Percentiles rank a stretch among this genome's conserved stretches.
Conservation (phyloP, 2,113 vertebrate species). For the Semicossyphus pulcher region DNA sequence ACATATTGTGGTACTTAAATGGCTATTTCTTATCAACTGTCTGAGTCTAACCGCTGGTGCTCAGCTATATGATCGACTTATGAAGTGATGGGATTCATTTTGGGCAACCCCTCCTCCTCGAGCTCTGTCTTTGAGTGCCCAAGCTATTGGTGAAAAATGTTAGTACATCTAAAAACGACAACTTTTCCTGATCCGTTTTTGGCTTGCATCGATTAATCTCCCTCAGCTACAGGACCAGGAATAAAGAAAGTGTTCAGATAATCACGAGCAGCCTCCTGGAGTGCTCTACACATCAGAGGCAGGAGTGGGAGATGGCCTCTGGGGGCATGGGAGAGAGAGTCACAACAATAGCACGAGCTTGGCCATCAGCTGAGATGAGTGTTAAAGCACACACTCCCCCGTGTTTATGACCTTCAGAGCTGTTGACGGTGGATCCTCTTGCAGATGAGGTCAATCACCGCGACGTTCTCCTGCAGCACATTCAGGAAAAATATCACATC, state of each 20-base stretch:
- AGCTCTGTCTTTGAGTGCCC: not conserved
- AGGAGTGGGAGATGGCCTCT: not conserved
- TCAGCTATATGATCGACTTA: not conserved
- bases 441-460: conserved; percentile 42
- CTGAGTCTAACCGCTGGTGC: too few relatives aligned
- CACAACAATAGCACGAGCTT: not conserved
- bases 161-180: not conserved
- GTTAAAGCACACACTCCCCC: conserved; percentile 3
- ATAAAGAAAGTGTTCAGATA: conserved; percentile 22
- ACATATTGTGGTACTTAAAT: too few relatives aligned
- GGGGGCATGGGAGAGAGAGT: not conserved
- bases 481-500: conserved; percentile 4
- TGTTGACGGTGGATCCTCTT: not conserved
- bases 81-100: too few relatives aligned
- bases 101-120: not conserved
- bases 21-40: too few relatives aligned
- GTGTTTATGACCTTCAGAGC: conserved; percentile 20
- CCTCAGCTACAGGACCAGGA: not conserved
- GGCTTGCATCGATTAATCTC: not conserved
- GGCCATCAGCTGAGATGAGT: not conserved
- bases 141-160: not conserved
- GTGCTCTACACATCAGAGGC: conserved; percentile 15
- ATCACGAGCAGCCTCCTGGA: conserved; percentile 15
- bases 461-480: conserved; percentile 20
- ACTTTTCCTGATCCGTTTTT: not conserved